Conservation (phyloP, 2,888 invertebrate species). For the Maniola hyperantus region DNA sequence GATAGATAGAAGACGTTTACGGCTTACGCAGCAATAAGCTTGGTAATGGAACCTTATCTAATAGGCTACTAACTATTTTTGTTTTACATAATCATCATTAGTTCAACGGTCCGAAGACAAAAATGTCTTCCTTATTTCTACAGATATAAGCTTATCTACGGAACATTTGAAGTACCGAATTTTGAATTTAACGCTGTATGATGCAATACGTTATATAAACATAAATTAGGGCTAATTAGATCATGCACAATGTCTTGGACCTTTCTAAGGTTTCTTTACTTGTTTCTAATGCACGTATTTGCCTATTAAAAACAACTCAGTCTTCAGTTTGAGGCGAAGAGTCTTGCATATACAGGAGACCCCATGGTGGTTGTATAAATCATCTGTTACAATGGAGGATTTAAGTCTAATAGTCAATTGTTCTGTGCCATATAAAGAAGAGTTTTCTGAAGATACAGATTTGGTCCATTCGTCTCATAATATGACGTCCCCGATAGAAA, state of each 20-base stretch:
- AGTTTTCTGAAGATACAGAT: conserved; percentile 26
- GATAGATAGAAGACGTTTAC: no score
- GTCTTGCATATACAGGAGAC: conserved; percentile 18
- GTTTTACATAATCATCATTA: neutral
- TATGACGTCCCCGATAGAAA: conserved; percentile 26
- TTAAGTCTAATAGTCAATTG: conserved; percentile 41
- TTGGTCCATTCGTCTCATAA: conserved; percentile 19
- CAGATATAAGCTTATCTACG: conserved; percentile 1
- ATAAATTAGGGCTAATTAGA: conserved; percentile 33
- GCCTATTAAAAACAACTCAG: conserved; percentile 22
- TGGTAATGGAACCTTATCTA: no score
- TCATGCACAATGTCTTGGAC: conserved; percentile 30
- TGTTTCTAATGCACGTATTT: conserved; percentile 26
- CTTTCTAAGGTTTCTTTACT: conserved; percentile 34
- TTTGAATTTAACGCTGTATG: conserved; percentile 20
- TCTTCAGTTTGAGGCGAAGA: conserved; percentile 30
- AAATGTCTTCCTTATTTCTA: neutral
- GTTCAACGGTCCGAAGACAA: neutral
- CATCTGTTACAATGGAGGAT: conserved; percentile 40
- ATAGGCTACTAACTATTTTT: no score
- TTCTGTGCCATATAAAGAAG: conserved; percentile 34
- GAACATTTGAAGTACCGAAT: neutral
- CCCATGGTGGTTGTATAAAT: neutral
- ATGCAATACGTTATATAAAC: conserved; percentile 27
- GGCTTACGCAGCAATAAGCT: no score